Evolutionary conservation across 92 coral and sea anemone species (phyloP), one percentile per base, ranked within the genome.

Genomic region (Meandrina meandrites): DNA sequence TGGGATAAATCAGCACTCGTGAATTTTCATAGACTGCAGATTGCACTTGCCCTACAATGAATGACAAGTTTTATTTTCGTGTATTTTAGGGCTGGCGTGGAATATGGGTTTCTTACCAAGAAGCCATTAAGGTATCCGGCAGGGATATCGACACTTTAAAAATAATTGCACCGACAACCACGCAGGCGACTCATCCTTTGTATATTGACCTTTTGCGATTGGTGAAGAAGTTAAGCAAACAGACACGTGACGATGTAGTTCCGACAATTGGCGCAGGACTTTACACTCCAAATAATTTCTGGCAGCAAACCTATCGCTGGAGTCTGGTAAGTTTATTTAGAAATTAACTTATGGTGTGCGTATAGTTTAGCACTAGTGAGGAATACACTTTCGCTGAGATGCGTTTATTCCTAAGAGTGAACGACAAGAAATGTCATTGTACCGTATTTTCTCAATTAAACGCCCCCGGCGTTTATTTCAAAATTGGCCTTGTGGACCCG

Each of bases 251-350:
- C 36, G 28, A 80, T 14, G 75, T 89, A 19, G 86, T 89, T 24
- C 92, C 89, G 74, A 83, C 92, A 3, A 86, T 85, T 53, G 60
- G 17, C 47, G 58, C 47, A 13, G 68, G 40, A 28, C 56, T 69
- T 48, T 89, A 89, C 89, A 28, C 48, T 0, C 76, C 83, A 73
- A 85, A 82, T 36, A 40, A 73, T 12, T 79, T 86, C 78, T 89
- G 92, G 92, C 85, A 81, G 85, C 85, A 81, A 66, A 81, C 92
- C 9, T 85, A 89, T 45, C 87, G 77, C 54, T 89, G 89, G 89
- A 80, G 92, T 75, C 81, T 74, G 75, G 81, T 89, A 18, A 24
- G 76, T 36, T 60, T 24, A 18, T 17, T 21, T 57, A 24, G 68
- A 8, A 60, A 1, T 24, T 60, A 60, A 12, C n/a, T n/a, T n/a